These are phyloP conservation scores for Stegana nigrithorax DNA, from an alignment of 2,888 invertebrate genomes.

Conservation along the genomic window DNA sequence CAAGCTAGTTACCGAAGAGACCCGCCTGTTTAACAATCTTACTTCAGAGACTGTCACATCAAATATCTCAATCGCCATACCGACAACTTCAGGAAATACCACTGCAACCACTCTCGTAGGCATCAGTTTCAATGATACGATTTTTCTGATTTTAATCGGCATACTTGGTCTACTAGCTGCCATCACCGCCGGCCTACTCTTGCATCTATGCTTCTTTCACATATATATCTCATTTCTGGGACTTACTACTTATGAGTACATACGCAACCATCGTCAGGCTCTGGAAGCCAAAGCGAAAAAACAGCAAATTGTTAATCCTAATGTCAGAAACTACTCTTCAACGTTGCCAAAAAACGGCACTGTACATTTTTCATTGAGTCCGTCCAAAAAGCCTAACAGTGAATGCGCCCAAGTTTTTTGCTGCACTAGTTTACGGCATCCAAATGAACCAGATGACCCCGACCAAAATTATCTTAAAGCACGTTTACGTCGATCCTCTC, in stretches of 20 bases:
- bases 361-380: conserved; percentile 51
- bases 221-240: conserved; percentile 87
- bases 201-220: conserved; percentile 90
- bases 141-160: conserved; percentile 73
- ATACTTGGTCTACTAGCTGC: conserved; percentile 79
- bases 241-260: conserved; percentile 91
- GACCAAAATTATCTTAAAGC: too few relatives aligned
- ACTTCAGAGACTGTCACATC: conserved; percentile 20
- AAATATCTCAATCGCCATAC: conserved; percentile 9
- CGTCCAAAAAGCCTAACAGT: conserved; percentile 54
- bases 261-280: conserved; percentile 71
- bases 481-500: too few relatives aligned
- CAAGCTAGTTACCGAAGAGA: conserved; percentile 27
- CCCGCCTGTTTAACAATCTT: conserved; percentile 17
- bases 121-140: conserved; percentile 71
- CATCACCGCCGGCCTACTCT: conserved; percentile 79
- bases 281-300: conserved; percentile 59
- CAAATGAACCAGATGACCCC: conserved; percentile 47
- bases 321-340: conserved; percentile 3
- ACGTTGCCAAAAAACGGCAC: conserved; percentile 34
- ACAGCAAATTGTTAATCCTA: conserved; percentile 39
- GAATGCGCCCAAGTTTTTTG: conserved; percentile 62
- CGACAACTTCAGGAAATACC: conserved; percentile 17
- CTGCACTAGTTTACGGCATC: conserved; percentile 67
- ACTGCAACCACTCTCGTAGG: conserved; percentile 49